Base-by-base conservation (phyloP, 1,140 invertebrate species). In the Venturia canescens region DNA sequence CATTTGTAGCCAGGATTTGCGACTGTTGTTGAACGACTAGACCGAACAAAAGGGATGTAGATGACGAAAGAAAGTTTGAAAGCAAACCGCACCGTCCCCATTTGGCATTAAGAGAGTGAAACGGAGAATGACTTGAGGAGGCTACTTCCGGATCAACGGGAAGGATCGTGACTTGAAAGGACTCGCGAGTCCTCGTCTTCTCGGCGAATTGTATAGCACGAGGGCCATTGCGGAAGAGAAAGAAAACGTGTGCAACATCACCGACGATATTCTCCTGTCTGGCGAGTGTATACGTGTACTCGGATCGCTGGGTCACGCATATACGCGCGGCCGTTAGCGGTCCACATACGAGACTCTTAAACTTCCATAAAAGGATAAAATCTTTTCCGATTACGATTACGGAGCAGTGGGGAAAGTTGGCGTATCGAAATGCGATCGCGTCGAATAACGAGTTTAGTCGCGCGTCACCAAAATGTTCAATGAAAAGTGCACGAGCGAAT, bases 371-470 rank as follows among this genome's bases (percentile, higher is more conserved):
- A 27, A 63, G n/a, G 53, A 60, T 76, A 76, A n/a, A 60, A 16
- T 63, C 53, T 76, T 76, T 60, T 76, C 72, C 72, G 53, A 76
- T 63, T 60, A 76, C 72, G 72, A 63, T 29, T 53, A n/a, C n/a
- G n/a, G n/a, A n/a, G n/a, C n/a, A n/a, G n/a, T n/a, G n/a, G 71
- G 29, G 29, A 69, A 69, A 69, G 63, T 29, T 60, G 29, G 48
- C 18, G 50, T 13, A 76, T 76, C 27, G 31, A 60, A 60, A 63
- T 13, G 29, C 53, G 26, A 76, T 53, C 72, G 26, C 72, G 26
- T 76, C 27, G 23, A 48, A 21, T 76, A 76, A 63, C 72, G 72
- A 76, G 27, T 53, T 60, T 18, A 13, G 50, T 60, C 50, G 34
- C 60, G 11, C 72, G 53, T 53, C 71, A 29, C 60, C 60, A 53